Evolutionary conservation across 2,113 vertebrate genomes (phyloP).

Genomic region (Saguinus midas): DNA sequence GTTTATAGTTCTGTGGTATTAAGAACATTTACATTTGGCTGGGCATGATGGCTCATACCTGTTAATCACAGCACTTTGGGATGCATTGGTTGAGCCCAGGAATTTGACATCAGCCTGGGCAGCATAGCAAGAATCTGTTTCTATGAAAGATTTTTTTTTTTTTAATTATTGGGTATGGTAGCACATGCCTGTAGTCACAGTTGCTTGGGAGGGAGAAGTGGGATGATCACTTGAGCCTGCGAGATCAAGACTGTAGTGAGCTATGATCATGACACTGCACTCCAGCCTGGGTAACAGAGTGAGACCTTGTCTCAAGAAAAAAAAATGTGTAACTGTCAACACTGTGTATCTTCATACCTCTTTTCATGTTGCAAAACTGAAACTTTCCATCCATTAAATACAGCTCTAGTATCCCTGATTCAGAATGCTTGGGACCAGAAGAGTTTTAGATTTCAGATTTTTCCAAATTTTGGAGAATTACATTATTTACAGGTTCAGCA

Average conservation of each 20-base stretch:
- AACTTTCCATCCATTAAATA: not conserved
- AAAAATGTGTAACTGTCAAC: not conserved
- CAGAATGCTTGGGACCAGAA: not conserved
- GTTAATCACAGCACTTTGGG: not conserved
- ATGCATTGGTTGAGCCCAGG: not conserved
- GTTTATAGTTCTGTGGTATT: not conserved
- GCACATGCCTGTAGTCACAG: not conserved
- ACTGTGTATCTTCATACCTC: not conserved
- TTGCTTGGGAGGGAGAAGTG: not conserved
- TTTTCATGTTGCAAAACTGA: not conserved
- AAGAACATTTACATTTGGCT: not conserved
- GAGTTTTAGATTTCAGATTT: not conserved
- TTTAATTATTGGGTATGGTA: not conserved
- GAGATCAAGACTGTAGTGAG: not conserved
- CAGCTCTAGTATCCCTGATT: not conserved
- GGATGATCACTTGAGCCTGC: not conserved
- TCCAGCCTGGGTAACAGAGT: not conserved
- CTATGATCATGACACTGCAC: not conserved
- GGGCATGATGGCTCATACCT: not conserved
- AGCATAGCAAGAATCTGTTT: not conserved
- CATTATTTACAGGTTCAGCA: not conserved
- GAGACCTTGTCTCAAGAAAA: not conserved
- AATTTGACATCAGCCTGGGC: not conserved
- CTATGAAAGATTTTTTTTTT: not conserved
- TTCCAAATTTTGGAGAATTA: not conserved